Base-by-base conservation (phyloP, 2,888 invertebrate genomes). In the Cetonia aurata region DNA sequence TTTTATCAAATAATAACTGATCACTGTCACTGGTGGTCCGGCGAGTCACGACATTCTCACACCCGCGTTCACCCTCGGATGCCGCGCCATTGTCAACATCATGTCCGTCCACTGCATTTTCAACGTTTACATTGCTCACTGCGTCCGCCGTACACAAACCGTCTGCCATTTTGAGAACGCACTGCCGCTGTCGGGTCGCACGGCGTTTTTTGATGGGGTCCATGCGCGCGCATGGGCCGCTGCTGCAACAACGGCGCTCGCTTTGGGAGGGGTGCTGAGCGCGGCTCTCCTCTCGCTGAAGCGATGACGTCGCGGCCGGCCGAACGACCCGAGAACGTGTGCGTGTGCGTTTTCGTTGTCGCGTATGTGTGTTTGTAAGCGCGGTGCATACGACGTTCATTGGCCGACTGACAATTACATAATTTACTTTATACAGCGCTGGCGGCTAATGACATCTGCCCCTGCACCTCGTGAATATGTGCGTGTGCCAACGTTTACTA, bases 131-230 rank as follows among this genome's bases (percentile, higher is more conserved):
- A 86, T 86, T 86, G 84, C 86, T 86, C 85, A 87, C 88, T 86
- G 87, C 85, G 84, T 88, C 88, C 83, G 87, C 87, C 85, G 87
- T 88, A 86, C 88, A 87, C 89, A 89, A 88, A 89, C 90, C 90
- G 90, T 92, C 92, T 91, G 92, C 92, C 92, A 92, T 92, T 90
- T 92, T 92, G 91, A 88, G 82, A 89, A 89, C 89, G 88, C 89
- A 87, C 89, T 88, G 88, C 85, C 59, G 71, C 53, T 15, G 41
- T 41, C 71, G 55, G 71, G 74, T 72, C 66, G 67, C 33, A 33
- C 62, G 48, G 65, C 57, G 67, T 57, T 62, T 62, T 62, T 48
- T 15, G 59, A 60, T 50, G 48, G 50, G 37, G 31, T 44, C 2
- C 19, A 13, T 60, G 68, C 52, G 68, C 62, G 67, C 59, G 71